Evolutionary conservation across 1,140 invertebrate species (phyloP).

Genomic region (Paralvinella palmiformis): DNA sequence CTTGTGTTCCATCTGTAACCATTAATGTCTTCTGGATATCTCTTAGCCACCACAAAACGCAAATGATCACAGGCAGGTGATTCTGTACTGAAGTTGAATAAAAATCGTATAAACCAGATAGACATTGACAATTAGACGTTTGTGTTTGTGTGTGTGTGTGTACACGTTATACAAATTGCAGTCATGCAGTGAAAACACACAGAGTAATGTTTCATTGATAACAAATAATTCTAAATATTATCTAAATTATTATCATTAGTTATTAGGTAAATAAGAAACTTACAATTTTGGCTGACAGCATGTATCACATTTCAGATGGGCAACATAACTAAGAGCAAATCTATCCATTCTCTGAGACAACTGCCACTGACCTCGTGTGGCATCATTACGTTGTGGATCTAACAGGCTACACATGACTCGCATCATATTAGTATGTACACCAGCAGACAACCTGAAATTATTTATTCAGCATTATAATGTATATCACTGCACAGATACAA

Average conservation of each 20-base stretch:
- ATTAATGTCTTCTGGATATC: conserved; percentile 29
- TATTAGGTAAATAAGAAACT: neutral
- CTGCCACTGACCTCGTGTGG: conserved; percentile 29
- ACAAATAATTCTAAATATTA: neutral
- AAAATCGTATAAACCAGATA: neutral
- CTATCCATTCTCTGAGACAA: conserved; percentile 29
- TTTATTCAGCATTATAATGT: neutral
- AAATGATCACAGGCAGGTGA: conserved; percentile 30
- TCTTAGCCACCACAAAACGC: conserved; percentile 33
- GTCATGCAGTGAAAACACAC: neutral
- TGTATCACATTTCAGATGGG: neutral
- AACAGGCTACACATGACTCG: conserved; percentile 36
- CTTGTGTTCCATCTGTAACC: conserved; percentile 10
- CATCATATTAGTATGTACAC: conserved; percentile 19
- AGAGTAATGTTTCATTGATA: neutral
- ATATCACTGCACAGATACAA: neutral
- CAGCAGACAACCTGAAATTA: conserved; percentile 27
- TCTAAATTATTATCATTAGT: neutral
- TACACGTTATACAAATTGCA: neutral
- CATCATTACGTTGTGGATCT: conserved; percentile 32
- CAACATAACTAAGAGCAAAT: conserved; percentile 32
- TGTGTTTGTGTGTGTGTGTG: neutral
- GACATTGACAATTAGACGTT: neutral
- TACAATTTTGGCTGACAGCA: too few relatives aligned
- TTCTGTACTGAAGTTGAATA: neutral